Conservation (phyloP, 2,113 vertebrate genomes). For the Percina caprodes region DNA sequence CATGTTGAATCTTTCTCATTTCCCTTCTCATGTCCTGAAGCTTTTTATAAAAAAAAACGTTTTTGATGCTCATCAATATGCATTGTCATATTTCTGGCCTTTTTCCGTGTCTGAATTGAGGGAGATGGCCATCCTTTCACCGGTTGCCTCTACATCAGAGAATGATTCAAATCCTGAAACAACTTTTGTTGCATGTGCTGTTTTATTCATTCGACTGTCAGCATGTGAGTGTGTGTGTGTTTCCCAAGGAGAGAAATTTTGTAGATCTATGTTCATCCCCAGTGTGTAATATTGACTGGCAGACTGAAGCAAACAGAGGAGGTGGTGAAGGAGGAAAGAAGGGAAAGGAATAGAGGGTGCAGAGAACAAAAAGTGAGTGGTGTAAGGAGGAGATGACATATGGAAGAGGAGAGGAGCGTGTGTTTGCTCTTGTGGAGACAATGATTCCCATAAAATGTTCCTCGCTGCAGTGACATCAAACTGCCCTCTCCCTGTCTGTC, state of each 20-base stretch:
- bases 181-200: slow-evolving; percentile 52
- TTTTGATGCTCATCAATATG: slow-evolving; percentile 31
- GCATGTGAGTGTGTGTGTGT: neutral
- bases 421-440: slow-evolving; percentile 44
- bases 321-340: neutral
- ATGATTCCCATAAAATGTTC: slow-evolving; percentile 32
- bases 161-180: slow-evolving; percentile 19
- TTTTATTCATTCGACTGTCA: slow-evolving; percentile 42
- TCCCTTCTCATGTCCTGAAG: slow-evolving; percentile 6
- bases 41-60: neutral
- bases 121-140: neutral
- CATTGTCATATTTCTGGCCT: slow-evolving; percentile 37
- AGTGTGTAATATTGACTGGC: slow-evolving; percentile 48
- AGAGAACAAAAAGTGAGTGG: slow-evolving; percentile 27
- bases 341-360: neutral
- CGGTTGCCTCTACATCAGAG: neutral
- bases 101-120: slow-evolving; percentile 40
- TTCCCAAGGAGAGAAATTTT: slow-evolving; percentile 3
- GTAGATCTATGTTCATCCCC: slow-evolving; percentile 3
- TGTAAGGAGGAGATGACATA: slow-evolving; percentile 40
- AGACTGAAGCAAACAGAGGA: slow-evolving; percentile 12
- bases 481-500: slow-evolving; percentile 21
- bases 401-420: slow-evolving; percentile 19
- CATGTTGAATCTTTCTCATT: slow-evolving; percentile 29
- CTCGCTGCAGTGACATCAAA: slow-evolving; percentile 55